Evolutionary conservation across 2,797 vertebrate species (phyloP).

Genomic region (Mallotus villosus): DNA sequence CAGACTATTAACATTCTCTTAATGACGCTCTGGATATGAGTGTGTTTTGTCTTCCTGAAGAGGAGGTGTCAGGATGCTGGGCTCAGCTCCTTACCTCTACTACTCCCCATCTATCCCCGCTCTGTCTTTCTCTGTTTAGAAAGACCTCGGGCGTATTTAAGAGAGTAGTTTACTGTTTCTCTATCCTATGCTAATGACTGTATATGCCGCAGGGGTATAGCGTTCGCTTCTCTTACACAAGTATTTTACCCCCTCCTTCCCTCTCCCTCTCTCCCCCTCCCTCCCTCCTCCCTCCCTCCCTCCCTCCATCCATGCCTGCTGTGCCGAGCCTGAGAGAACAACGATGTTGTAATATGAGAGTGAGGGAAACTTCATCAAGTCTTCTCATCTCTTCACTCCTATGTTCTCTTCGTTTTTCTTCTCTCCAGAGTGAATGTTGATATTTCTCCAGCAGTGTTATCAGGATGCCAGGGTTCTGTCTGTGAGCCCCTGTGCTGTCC

Average conservation of each 20-base stretch:
- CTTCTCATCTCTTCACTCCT: background rate
- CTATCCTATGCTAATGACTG: background rate
- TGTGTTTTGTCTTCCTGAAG: background rate
- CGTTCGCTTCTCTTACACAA: background rate
- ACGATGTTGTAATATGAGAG: too few relatives aligned
- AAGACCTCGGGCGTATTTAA: background rate
- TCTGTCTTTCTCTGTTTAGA: background rate
- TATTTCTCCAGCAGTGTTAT: background rate
- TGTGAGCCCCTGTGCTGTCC: too few relatives aligned
- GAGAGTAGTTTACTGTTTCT: background rate
- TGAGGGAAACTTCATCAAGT: background rate
- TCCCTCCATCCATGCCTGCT: background rate
- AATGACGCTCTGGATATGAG: background rate
- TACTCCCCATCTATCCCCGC: background rate
- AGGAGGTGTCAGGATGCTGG: background rate
- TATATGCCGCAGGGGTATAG: background rate
- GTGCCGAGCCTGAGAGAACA: too few relatives aligned
- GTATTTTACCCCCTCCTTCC: too few relatives aligned
- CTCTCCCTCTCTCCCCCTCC: background rate
- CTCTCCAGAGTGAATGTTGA: background rate
- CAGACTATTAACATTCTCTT: background rate
- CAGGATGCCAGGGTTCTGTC: background rate
- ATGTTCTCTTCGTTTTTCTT: background rate
- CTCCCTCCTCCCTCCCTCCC: background rate
- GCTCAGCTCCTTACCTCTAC: background rate